These are phyloP conservation scores for Amia ocellicauda DNA, from an alignment of 2,113 vertebrate genomes.

Conservation along the genomic window DNA sequence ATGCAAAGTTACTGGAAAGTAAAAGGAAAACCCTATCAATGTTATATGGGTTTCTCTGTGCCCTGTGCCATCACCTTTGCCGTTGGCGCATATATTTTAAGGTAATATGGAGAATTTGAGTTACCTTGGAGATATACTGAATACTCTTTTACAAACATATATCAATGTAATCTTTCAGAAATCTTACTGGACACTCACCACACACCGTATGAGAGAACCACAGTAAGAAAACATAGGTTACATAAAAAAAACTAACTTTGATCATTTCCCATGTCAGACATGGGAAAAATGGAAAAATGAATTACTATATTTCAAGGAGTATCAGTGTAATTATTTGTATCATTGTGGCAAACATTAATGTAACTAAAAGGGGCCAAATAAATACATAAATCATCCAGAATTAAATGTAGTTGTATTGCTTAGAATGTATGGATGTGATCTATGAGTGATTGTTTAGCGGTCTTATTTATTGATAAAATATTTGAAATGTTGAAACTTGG, in stretches of 20 bases:
- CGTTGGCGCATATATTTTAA: slow-evolving; percentile 13
- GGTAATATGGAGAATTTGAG: not conserved
- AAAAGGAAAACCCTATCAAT: slow-evolving; percentile 28
- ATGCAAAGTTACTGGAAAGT: slow-evolving; percentile 16
- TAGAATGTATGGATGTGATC: too few species aligned
- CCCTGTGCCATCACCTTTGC: not conserved
- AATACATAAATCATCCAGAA: too few species aligned
- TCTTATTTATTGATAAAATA: too few species aligned
- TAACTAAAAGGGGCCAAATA: too few species aligned
- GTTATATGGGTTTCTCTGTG: slow-evolving; percentile 27
- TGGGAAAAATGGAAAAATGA: too few species aligned
- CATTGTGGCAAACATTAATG: too few species aligned
- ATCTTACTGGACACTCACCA: not conserved
- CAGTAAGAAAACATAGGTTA: slow-evolving; percentile 1
- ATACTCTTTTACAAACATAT: slow-evolving; percentile 26
- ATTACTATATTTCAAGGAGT: too few species aligned
- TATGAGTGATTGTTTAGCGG: too few species aligned
- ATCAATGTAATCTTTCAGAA: slow-evolving; percentile 35
- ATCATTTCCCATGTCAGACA: too few species aligned
- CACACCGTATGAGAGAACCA: not conserved
- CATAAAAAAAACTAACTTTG: slow-evolving; percentile 14
- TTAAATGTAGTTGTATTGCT: too few species aligned
- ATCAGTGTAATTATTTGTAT: too few species aligned
- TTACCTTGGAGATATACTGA: slow-evolving; percentile 16
- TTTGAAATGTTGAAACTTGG: too few species aligned